Percentiles rank a stretch among this genome's conserved stretches.
phyloP scores from a whole-genome alignment of 2,888 invertebrate genomes.

The Frankliniella fusca region DNA sequence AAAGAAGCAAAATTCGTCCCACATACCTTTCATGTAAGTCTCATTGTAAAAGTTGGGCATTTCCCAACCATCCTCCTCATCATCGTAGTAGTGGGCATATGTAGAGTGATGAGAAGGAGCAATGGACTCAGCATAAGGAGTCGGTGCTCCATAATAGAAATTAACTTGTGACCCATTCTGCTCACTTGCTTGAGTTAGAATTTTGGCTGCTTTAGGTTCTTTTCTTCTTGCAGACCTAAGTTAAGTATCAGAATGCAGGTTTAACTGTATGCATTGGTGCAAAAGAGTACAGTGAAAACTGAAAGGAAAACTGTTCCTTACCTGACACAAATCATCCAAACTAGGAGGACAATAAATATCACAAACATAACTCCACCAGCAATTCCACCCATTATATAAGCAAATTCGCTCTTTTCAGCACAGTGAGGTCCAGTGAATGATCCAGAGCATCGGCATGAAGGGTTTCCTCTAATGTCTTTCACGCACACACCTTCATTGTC shows the following conservation, averaged over 20 bases:
- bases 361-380: slow-evolving; percentile 91
- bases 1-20: slow-evolving; percentile 24
- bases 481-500: slow-evolving; percentile 86
- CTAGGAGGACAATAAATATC: slow-evolving; percentile 84
- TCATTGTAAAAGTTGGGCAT: slow-evolving; percentile 97
- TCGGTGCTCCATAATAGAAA: slow-evolving; percentile 92
- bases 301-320: slow-evolving; percentile 43
- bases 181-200: slow-evolving; percentile 80
- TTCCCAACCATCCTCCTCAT: slow-evolving; percentile 95
- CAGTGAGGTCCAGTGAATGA: slow-evolving; percentile 89
- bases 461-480: slow-evolving; percentile 76
- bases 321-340: slow-evolving; percentile 97
- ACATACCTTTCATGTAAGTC: slow-evolving; percentile 86
- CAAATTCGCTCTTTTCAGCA: slow-evolving; percentile 88
- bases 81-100: slow-evolving; percentile 92
- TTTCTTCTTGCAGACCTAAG: slow-evolving; percentile 75
- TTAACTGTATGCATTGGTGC: slow-evolving; percentile 15
- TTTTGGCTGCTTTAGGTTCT: slow-evolving; percentile 75
- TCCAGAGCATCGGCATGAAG: slow-evolving; percentile 84
- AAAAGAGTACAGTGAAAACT: slow-evolving; percentile 25
- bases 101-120: slow-evolving; percentile 94
- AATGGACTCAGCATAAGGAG: slow-evolving; percentile 91
- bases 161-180: slow-evolving; percentile 91
- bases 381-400: slow-evolving; percentile 90
- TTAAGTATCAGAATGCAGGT: slow-evolving; percentile 11